Conservation (phyloP, 2,888 invertebrate genomes). For the Dynastes hyllus region DNA sequence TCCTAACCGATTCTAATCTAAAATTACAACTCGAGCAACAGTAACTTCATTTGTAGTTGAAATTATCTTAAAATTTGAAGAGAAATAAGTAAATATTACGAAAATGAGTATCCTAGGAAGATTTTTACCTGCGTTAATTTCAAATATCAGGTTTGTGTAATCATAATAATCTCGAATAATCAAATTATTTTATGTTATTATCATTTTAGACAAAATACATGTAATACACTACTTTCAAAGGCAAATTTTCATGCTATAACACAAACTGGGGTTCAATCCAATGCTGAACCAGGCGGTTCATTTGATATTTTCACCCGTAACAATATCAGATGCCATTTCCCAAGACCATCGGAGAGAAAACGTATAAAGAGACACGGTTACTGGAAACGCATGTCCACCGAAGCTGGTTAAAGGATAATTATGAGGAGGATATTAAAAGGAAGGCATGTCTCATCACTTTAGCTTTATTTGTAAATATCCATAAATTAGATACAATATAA, state of each 20-base stretch:
- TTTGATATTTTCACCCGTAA: constrained; percentile 67
- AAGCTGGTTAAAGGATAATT: constrained; percentile 79
- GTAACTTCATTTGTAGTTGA: too few relatives aligned
- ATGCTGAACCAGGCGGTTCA: constrained; percentile 61
- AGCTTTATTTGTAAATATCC: constrained; percentile 22
- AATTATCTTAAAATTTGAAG: too few relatives aligned
- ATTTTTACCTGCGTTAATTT: not conserved
- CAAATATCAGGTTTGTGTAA: constrained; percentile 14
- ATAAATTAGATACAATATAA: not conserved
- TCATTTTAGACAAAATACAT: constrained; percentile 25
- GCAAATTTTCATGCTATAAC: constrained; percentile 35
- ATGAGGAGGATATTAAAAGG: constrained; percentile 87
- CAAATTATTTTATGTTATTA: not conserved
- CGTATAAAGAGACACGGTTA: constrained; percentile 83
- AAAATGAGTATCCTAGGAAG: constrained; percentile 23
- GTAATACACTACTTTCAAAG: constrained; percentile 12
- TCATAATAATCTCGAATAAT: not conserved
- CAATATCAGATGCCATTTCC: constrained; percentile 81
- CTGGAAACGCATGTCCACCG: constrained; percentile 80
- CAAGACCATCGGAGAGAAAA: constrained; percentile 82
- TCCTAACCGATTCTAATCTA: too few relatives aligned
- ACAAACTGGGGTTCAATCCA: not conserved
- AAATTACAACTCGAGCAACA: too few relatives aligned
- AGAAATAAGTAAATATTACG: too few relatives aligned
- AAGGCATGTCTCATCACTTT: constrained; percentile 79